Base-by-base conservation (phyloP, 2,888 invertebrate species). In the Archips xylosteana region DNA sequence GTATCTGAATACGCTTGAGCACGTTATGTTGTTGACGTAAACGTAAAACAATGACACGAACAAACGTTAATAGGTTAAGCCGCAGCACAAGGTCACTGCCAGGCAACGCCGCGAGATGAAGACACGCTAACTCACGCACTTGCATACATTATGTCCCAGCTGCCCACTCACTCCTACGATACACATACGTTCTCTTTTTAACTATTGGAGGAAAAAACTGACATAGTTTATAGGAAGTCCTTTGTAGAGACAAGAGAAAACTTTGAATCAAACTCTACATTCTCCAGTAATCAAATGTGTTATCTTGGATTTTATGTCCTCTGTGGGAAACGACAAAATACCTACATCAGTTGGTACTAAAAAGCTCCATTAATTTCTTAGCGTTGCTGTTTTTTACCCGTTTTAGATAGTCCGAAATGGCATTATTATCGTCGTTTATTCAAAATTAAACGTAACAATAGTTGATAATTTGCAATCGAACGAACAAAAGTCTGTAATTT, bases 51-150 rank as follows among this genome's bases (percentile, higher is more conserved):
- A 65, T 74, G 74, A 69, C 74, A 61, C 42, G 15, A 32, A 60
- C 60, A 61, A 65, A 70, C 69, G 64, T 70, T 65, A 47, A 61
- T 36, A 61, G 59, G 68, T 60, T 60, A 70, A 69, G 69, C 15
- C 59, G 13, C 54, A 23, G 36, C 57, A n/a, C 74, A 74, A 74
- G 70, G 74, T 74, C 74, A 74, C 70, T 74, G 69, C 23, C 74
- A 74, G 74, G 65, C 45, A 69, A 69, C 63, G 23, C n/a, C 42
- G 45, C 45, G 12, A 57, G 57, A 32, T 23, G 54, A 54, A 54
- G 54, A 54, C 49, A 49, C 54, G 54, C 54, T 54, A 5, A 54
- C 15, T 54, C 23, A 54, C 23, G 23, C 23, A 54, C 69, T 2
- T 49, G 67, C 39, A 39, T 61, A 65, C 36, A 57, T 72, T 72